A percentile compares a stretch with the other conserved stretches of the same genome.
Evolutionary conservation across 53 echinoderm and acorn worm genomes (phyloP).

Genomic region (Patiria pectinifera): DNA sequence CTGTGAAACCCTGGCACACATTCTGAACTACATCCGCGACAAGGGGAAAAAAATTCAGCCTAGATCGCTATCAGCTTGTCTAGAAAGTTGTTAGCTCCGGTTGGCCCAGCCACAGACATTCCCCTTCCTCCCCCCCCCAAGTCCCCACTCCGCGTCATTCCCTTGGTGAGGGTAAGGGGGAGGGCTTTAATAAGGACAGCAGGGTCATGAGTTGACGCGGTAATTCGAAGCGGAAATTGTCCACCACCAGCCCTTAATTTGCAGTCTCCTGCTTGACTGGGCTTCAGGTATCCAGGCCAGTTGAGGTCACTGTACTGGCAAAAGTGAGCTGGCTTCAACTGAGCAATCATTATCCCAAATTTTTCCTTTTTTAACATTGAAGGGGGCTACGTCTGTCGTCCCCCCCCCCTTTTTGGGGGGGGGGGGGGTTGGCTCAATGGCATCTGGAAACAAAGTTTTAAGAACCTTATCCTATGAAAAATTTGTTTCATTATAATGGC

Average conservation of each 20-base stretch:
- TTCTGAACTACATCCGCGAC: neutral
- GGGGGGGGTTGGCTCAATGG: too few relatives aligned
- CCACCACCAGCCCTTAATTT: constrained; percentile 40
- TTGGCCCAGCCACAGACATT: constrained; percentile 6
- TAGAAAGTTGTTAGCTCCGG: constrained; percentile 22
- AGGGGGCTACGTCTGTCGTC: neutral
- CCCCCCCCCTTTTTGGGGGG: too few relatives aligned
- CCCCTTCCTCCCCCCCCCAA: neutral
- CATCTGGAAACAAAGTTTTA: too few relatives aligned
- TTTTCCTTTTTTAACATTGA: too few relatives aligned
- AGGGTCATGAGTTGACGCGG: neutral
- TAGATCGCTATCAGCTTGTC: constrained; percentile 37
- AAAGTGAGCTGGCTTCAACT: neutral
- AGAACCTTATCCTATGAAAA: too few relatives aligned
- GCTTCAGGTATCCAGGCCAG: constrained; percentile 18
- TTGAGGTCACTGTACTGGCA: constrained; percentile 54
- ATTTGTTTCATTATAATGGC: too few relatives aligned
- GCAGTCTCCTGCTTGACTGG: constrained; percentile 41
- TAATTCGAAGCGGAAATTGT: constrained; percentile 50
- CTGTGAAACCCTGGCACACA: neutral
- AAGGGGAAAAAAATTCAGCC: constrained; percentile 13
- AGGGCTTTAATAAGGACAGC: constrained; percentile 9
- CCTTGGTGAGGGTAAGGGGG: neutral
- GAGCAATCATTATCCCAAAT: neutral
- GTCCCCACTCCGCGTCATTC: neutral